Percentiles rank a stretch among this genome's conserved stretches.
These are phyloP conservation scores for Aporrectodea caliginosa DNA, from an alignment of 1,140 invertebrate genomes.

Conservation along the genomic window DNA sequence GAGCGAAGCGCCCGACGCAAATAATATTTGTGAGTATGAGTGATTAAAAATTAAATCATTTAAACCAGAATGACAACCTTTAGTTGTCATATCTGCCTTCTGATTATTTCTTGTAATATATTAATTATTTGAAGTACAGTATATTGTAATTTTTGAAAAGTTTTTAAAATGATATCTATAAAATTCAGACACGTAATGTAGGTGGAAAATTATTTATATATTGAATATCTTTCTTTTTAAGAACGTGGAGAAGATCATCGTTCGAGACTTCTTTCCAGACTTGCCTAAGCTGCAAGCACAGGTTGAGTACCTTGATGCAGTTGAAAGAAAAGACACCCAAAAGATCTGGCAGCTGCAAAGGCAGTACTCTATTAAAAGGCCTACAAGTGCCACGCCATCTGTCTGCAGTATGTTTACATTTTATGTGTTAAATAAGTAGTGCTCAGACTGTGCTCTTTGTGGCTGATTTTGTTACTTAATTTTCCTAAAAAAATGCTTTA, in stretches of 20 bases:
- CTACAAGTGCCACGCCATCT: conserved; percentile 50
- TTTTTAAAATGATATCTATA: neutral
- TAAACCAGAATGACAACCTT: too few species aligned
- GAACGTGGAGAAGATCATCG: conserved; percentile 89
- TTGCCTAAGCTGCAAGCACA: conserved; percentile 87
- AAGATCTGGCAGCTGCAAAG: conserved; percentile 80
- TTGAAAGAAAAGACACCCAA: conserved; percentile 80
- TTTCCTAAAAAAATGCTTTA: neutral
- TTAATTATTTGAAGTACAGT: neutral
- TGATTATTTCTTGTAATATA: too few species aligned
- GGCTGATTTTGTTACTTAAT: neutral
- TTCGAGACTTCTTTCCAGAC: conserved; percentile 95
- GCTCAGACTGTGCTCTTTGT: neutral
- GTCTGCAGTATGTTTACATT: conserved; percentile 35
- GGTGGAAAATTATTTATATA: too few species aligned
- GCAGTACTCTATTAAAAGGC: conserved; percentile 72
- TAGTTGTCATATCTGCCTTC: too few species aligned
- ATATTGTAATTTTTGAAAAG: neutral
- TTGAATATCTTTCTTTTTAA: too few species aligned
- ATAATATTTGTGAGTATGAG: too few species aligned
- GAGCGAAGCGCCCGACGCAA: too few species aligned
- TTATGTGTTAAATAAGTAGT: neutral
- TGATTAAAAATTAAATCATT: too few species aligned
- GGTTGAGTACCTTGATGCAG: conserved; percentile 85
- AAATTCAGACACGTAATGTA: neutral